A percentile compares a stretch with the other conserved stretches of the same genome.
phyloP scores from a whole-genome alignment of 1,140 invertebrate genomes.

The Bombus waltoni region DNA sequence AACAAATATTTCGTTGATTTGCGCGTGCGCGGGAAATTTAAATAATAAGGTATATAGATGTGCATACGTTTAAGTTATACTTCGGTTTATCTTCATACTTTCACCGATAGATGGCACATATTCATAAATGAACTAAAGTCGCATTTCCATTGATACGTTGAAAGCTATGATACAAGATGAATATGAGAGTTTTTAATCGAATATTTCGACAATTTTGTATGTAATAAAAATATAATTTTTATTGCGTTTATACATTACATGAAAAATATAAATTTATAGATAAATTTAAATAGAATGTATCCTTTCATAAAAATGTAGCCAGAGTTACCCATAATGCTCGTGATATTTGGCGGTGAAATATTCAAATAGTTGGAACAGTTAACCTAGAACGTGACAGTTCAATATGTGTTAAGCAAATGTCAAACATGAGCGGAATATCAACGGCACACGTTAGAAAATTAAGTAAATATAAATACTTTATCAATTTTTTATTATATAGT shows the following conservation, averaged over 20 bases:
- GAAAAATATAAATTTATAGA: not conserved
- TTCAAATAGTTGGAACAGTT: slow-evolving; percentile 29
- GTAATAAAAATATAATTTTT: not conserved
- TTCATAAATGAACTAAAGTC: not conserved
- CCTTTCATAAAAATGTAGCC: not conserved
- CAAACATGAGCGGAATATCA: slow-evolving; percentile 53
- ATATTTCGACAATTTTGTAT: not conserved
- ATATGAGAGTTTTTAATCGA: not conserved
- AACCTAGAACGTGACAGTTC: slow-evolving; percentile 38
- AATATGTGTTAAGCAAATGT: slow-evolving; percentile 23
- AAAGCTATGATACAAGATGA: not conserved
- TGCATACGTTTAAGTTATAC: not conserved
- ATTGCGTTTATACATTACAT: not conserved
- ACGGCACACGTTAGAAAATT: slow-evolving; percentile 57
- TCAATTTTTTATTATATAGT: not conserved
- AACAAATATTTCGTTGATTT: slow-evolving; percentile 35
- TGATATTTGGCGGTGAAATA: slow-evolving; percentile 57
- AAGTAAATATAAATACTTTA: slow-evolving; percentile 33
- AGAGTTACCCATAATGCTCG: not conserved
- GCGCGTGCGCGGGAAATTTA: slow-evolving; percentile 40
- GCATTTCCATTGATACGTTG: not conserved
- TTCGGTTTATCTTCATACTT: not conserved
- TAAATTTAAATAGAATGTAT: not conserved
- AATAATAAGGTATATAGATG: slow-evolving; percentile 31
- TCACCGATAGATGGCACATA: not conserved